A percentile compares a stretch with the other conserved stretches of the same genome.
phyloP scores from a whole-genome alignment of 1,140 invertebrate genomes.

The Penaeus vannamei region DNA sequence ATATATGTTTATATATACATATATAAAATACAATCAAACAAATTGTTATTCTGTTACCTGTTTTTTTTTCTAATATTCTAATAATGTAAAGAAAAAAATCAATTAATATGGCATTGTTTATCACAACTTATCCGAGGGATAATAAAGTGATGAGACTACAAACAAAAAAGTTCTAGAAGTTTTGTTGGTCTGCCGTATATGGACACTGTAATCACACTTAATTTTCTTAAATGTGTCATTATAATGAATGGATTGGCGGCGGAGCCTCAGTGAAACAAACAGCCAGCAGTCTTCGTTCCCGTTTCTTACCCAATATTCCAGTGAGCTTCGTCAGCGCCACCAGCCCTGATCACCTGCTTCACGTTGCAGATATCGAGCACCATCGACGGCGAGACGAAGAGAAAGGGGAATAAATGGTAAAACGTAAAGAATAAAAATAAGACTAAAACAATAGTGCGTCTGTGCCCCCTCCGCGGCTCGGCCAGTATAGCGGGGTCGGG shows the following conservation, averaged over 20 bases:
- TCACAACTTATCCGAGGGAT: not conserved
- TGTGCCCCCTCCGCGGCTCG: too few relatives aligned
- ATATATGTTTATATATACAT: too few relatives aligned
- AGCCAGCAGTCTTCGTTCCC: not conserved
- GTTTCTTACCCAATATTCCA: not conserved
- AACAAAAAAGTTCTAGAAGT: not conserved
- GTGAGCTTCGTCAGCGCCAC: not conserved
- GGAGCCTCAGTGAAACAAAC: constrained; percentile 20
- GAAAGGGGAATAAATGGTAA: too few relatives aligned
- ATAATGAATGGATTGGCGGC: constrained; percentile 23
- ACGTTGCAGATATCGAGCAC: too few relatives aligned
- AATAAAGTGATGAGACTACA: not conserved
- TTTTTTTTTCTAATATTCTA: too few relatives aligned
- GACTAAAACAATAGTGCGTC: too few relatives aligned
- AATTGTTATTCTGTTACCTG: too few relatives aligned
- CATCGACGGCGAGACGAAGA: too few relatives aligned
- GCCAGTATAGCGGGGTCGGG: constrained; percentile 7
- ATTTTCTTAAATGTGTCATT: constrained; percentile 32
- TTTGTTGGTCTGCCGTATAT: constrained; percentile 2
- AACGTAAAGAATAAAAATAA: too few relatives aligned
- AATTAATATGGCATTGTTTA: too few relatives aligned
- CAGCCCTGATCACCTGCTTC: not conserved
- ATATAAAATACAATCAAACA: too few relatives aligned
- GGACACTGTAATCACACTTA: constrained; percentile 27
- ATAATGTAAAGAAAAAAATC: too few relatives aligned